phyloP scores from a whole-genome alignment of 92 coral and sea anemone species.

The Virgularia gustaviana region DNA sequence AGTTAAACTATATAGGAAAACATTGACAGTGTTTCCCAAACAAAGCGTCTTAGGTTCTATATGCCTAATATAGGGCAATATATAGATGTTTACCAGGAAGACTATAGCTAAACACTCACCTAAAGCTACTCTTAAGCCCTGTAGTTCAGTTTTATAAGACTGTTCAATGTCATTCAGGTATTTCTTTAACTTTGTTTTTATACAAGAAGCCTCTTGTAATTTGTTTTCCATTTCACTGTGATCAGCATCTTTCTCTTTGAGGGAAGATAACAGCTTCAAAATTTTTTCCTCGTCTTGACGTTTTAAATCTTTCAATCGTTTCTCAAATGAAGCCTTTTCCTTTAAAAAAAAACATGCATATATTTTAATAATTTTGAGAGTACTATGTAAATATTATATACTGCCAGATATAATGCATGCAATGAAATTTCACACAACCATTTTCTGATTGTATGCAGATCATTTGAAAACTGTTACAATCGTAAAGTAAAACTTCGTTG shows the following conservation, averaged over 20 bases:
- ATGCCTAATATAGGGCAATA: too few species aligned
- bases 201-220: conserved; percentile 7
- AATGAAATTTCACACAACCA: too few species aligned
- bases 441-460: too few species aligned
- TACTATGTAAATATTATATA: too few species aligned
- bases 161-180: background rate
- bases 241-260: conserved; percentile 2
- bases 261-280: background rate
- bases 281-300: background rate
- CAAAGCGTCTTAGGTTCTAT: too few species aligned
- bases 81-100: too few species aligned
- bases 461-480: too few species aligned
- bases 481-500: too few species aligned
- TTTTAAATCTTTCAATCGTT: conserved; percentile 5
- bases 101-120: too few species aligned
- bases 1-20: too few species aligned
- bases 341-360: background rate
- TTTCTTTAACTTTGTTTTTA: background rate
- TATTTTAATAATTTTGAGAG: background rate
- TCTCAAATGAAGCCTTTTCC: conserved; percentile 19
- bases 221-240: background rate
- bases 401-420: too few species aligned
- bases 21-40: too few species aligned
- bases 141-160: background rate
- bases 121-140: conserved; percentile 2